Conservation (phyloP, 2,888 invertebrate genomes). For the Chloroclystis v-ata region DNA sequence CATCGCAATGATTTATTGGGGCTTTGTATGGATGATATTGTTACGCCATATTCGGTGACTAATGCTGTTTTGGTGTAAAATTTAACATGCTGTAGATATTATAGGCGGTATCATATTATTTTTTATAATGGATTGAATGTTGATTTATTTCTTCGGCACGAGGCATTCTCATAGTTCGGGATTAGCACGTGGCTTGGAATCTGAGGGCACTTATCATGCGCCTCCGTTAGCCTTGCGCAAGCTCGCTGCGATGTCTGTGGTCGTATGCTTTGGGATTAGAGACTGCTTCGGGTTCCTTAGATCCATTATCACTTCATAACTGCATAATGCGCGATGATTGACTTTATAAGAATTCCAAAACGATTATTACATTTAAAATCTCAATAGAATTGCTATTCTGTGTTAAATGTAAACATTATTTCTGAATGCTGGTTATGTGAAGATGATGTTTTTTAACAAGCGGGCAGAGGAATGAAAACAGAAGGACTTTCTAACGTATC, state of each 20-base stretch:
- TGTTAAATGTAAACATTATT: too few relatives aligned
- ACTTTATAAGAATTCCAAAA: too few relatives aligned
- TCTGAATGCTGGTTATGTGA: background rate
- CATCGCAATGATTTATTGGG: constrained; percentile 35
- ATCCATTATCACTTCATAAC: background rate
- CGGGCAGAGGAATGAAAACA: constrained; percentile 20
- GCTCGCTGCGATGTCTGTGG: background rate
- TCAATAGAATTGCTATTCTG: too few relatives aligned
- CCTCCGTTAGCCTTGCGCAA: constrained; percentile 3
- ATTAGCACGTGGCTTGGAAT: constrained; percentile 5
- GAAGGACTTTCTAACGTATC: constrained; percentile 19
- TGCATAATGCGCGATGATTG: too few relatives aligned
- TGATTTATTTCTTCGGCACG: constrained; percentile 29
- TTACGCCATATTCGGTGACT: constrained; percentile 31
- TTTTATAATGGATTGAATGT: constrained; percentile 25
- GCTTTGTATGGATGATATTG: constrained; percentile 32
- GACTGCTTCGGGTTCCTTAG: background rate
- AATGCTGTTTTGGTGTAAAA: constrained; percentile 30
- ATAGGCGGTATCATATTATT: constrained; percentile 20
- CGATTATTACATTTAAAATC: too few relatives aligned
- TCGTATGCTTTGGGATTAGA: background rate
- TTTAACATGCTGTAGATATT: constrained; percentile 12
- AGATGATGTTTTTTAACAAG: constrained; percentile 12
- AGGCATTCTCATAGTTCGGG: constrained; percentile 9
- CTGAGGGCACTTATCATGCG: background rate